Conservation (phyloP, 2,113 vertebrate species). For the Cyrtonyx montezumae region DNA sequence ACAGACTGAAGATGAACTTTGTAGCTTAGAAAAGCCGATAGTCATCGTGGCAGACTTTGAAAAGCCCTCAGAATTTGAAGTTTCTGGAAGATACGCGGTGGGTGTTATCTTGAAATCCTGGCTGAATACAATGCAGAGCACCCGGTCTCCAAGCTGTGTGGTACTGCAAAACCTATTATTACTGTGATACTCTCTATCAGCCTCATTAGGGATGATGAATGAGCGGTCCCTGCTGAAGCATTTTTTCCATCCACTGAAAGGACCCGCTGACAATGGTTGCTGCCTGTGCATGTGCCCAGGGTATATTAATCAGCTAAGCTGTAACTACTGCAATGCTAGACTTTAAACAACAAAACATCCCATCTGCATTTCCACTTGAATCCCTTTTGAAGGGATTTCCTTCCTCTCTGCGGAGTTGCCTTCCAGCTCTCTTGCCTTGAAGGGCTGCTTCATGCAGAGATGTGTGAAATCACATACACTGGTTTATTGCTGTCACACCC, state of each 20-base stretch:
- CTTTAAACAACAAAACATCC: background rate
- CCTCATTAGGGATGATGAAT: constrained; percentile 54
- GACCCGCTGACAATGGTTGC: background rate
- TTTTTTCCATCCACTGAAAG: background rate
- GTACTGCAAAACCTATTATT: constrained; percentile 26
- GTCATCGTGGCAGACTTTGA: background rate
- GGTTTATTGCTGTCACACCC: background rate
- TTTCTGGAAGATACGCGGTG: background rate
- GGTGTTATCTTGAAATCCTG: constrained; percentile 10
- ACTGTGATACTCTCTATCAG: background rate
- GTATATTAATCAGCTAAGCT: background rate
- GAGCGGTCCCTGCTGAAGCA: background rate
- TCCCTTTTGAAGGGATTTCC: background rate
- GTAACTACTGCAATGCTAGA: background rate
- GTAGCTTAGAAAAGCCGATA: background rate
- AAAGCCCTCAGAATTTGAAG: background rate
- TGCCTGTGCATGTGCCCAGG: background rate
- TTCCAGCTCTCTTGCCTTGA: background rate
- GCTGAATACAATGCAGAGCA: constrained; percentile 42
- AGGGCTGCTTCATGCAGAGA: background rate
- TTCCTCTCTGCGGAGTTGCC: background rate
- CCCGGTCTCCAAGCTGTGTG: background rate
- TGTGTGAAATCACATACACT: background rate
- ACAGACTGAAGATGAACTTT: background rate
- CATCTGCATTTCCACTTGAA: background rate